Base-by-base conservation (phyloP, 1,140 invertebrate species). In the Pseudomyrmex sp. region DNA sequence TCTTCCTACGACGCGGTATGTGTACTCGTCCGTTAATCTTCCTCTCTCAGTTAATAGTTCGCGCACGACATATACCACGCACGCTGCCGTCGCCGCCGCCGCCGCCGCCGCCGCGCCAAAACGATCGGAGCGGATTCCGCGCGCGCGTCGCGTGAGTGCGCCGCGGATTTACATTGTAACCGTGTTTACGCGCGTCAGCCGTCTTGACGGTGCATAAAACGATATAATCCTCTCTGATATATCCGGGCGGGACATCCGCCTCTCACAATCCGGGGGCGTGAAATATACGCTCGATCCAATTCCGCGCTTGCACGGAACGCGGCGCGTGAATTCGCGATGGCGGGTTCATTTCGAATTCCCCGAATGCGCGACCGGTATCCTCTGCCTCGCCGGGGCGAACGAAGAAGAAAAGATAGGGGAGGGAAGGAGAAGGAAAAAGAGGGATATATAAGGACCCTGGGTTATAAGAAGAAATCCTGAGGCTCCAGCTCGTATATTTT, bases 401-500 rank as follows among this genome's bases (percentile, higher is more conserved):
- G 50, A 52, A 70, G 35, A 35, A 35, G 35, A 35, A 35, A 35
- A 7, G 35, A 35, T 35, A 23, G 58, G 35, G 65, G 48, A n/a
- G 18, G 13, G 10, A 44, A 18, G 5, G 10, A 0, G n/a, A 12
- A 8, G 56, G 9, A 13, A 18, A 26, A 52, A 15, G 44, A 18
- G n/a, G 35, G 84, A 88, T 83, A 88, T 84, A 72, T 84, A 85
- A 86, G 87, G 87, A 88, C 66, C 76, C 66, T 18, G 88, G 90
- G 89, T 91, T 93, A 93, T 89, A 89, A 89, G 87, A 88, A 93
- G 93, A 93, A 93, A 93, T 93, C 92, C 91, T 90, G 88, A 93
- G 90, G 89, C 91, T 91, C 88, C 54, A 66, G 91, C 89, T 93
- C 92, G 91, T 94, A 93, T 94, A 94, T 93, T 94, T 93, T 93